Evolutionary conservation across 2,113 vertebrate genomes (phyloP).

Genomic region (Piprites chloris): DNA sequence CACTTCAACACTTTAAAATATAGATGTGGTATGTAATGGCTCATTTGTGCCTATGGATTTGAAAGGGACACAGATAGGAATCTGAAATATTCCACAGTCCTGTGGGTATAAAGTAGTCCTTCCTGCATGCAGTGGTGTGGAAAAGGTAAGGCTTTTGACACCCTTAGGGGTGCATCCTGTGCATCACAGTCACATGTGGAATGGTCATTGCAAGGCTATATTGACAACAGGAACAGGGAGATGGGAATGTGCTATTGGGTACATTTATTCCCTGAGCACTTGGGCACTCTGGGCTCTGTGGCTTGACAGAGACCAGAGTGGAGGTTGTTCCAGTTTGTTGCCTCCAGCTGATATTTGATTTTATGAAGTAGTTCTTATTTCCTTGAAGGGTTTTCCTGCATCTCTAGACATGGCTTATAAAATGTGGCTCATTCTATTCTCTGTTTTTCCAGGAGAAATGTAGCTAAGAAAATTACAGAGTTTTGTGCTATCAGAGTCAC

Average conservation of each 20-base stretch:
- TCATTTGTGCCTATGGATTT: background rate
- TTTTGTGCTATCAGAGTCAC: background rate
- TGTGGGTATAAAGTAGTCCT: background rate
- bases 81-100: background rate
- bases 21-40: rapidly evolving
- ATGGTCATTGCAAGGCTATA: background rate
- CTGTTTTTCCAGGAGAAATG: background rate
- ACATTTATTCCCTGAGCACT: background rate
- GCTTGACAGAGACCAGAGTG: no score
- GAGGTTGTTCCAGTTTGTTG: background rate
- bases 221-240: background rate
- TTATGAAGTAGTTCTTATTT: background rate
- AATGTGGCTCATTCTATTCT: background rate
- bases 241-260: background rate
- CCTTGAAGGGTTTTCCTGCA: background rate
- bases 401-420: background rate
- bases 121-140: rapidly evolving
- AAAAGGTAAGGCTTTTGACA: background rate
- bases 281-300: background rate
- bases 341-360: background rate
- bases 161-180: rapidly evolving
- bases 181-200: rapidly evolving
- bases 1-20: background rate
- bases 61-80: background rate
- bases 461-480: background rate